phyloP scores from a whole-genome alignment of 2,888 invertebrate genomes.

The Horisme vitalbata region DNA sequence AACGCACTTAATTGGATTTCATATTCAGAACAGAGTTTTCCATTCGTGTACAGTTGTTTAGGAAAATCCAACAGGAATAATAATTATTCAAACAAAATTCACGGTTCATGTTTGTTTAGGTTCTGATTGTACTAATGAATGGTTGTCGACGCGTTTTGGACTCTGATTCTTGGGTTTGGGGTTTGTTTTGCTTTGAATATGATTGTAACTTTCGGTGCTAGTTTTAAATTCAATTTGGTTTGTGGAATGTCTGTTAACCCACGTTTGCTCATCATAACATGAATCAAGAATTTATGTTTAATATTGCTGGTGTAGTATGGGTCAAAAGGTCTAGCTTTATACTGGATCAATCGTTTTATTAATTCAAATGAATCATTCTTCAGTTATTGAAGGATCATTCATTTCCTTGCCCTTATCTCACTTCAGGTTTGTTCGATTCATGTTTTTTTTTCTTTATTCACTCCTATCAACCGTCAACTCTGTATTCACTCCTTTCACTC shows the following conservation, averaged over 20 bases:
- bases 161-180: conserved; percentile 5
- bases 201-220: conserved; percentile 22
- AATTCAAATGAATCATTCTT: too few relatives aligned
- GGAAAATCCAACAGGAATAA: conserved; percentile 61
- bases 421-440: too few relatives aligned
- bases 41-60: conserved; percentile 45
- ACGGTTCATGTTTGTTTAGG: conserved; percentile 62
- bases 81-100: conserved; percentile 65
- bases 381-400: too few relatives aligned
- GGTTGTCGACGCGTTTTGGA: conserved; percentile 20
- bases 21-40: conserved; percentile 35
- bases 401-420: too few relatives aligned
- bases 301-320: not conserved
- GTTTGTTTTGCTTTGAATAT: conserved; percentile 12
- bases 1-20: conserved; percentile 31
- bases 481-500: too few relatives aligned
- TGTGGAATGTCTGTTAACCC: conserved; percentile 19
- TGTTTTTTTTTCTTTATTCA: too few relatives aligned
- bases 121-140: conserved; percentile 62
- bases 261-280: conserved; percentile 2
- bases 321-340: conserved; percentile 1
- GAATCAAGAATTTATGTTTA: not conserved
- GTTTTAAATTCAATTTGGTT: conserved; percentile 34
- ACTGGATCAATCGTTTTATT: too few relatives aligned
- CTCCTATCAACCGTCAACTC: too few relatives aligned